Evolutionary conservation across 2,888 invertebrate genomes (phyloP), one percentile per base, ranked within the genome.

Genomic region (Aphrophora alni): DNA sequence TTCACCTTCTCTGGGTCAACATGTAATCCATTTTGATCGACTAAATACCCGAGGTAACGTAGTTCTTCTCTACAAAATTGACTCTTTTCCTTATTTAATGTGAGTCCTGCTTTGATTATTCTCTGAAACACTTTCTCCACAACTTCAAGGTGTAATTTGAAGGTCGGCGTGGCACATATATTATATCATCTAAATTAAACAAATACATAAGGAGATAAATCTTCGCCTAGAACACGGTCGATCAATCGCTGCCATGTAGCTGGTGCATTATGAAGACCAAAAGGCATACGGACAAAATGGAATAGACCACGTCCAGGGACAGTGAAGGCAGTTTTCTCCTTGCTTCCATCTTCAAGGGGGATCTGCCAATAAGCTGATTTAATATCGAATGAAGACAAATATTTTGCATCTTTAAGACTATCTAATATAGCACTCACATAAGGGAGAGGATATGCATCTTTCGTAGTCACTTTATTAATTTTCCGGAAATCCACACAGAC

Each of bases 1-100:
- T 51, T 17, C 0, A 78, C 72, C n/a, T 78, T 78, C 14, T 78
- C 78, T 24, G 71, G 72, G 25, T 78, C 78, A 12, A 73, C 81
- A 3, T 75, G 28, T 25, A 86, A 81, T 0, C 85, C 85, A 0
- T 85, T 28, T 2, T 74, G 59, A 71, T 83, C 80, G 1, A 87
- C 82, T 0, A 85, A 51, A 73, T 86, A 85, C 0, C 87, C 86
- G 0, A 86, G 81, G 44, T 84, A 85, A n/a, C 79, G 75, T 0
- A 87, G 44, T 25, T 83, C 77, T 8, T 24, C 28, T n/a, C 80
- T 77, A 7, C 80, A 84, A 77, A 86, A 85, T 8, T 82, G 38
- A 33, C 85, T 84, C 81, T 87, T 86, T 0, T 81, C 77, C 44
- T 28, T 25, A 27, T 76, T 76, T n/a, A 68, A 28, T 5, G 76